phyloP scores from a whole-genome alignment of 2,797 vertebrate genomes.

The Clarias platycephalus region DNA sequence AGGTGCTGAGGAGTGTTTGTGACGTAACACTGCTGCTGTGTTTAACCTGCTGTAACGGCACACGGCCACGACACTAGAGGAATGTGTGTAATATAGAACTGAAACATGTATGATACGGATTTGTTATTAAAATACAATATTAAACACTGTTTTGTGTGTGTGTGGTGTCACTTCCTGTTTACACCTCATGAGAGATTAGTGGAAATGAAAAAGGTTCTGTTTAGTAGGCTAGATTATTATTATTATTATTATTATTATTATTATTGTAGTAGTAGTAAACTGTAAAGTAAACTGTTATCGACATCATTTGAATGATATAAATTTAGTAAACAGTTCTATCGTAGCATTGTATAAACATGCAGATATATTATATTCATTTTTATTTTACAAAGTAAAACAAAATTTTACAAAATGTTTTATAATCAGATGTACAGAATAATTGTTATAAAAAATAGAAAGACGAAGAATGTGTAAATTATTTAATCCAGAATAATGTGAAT shows the following conservation, averaged over 20 bases:
- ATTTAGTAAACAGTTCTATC: not conserved
- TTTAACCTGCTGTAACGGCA: not conserved
- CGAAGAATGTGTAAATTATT: not conserved
- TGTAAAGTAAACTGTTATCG: too few species aligned
- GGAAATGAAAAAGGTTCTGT: not conserved
- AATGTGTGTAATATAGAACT: conserved; percentile 19
- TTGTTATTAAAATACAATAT: conserved; percentile 33
- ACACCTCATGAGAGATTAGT: not conserved
- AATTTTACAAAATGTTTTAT: not conserved
- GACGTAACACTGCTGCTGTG: conserved; percentile 9
- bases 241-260: too few species aligned
- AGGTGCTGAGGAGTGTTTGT: not conserved
- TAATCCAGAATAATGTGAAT: not conserved
- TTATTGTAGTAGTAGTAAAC: too few species aligned
- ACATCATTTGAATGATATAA: not conserved
- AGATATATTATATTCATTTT: not conserved
- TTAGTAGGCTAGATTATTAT: not conserved
- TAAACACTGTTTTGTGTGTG: not conserved
- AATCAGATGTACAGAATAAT: not conserved
- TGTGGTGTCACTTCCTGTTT: not conserved
- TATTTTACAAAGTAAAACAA: too few species aligned
- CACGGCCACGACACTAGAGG: not conserved
- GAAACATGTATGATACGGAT: not conserved
- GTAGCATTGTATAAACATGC: not conserved
- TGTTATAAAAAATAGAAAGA: not conserved